Evolutionary conservation across 2,888 invertebrate species (phyloP).

Genomic region (Limulus polyphemus): DNA sequence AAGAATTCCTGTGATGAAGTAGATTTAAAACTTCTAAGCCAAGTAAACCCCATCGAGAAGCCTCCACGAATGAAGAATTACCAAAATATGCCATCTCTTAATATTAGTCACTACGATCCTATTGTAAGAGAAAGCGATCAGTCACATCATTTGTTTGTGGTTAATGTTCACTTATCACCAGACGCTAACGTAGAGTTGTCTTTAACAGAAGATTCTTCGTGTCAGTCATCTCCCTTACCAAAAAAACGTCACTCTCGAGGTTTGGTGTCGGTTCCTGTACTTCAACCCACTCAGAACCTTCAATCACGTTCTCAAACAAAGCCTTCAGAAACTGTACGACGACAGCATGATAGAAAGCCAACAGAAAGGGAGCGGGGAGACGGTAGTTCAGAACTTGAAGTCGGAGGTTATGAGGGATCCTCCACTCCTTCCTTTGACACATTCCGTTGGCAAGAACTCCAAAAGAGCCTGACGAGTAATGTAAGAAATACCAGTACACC

Average conservation of each 20-base stretch:
- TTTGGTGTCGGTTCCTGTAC: conserved; percentile 8
- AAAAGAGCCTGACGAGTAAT: neutral
- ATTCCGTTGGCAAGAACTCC: neutral
- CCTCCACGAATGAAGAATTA: neutral
- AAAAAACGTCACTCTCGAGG: conserved; percentile 3
- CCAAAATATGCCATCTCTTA: conserved; percentile 1
- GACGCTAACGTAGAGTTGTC: conserved; percentile 4
- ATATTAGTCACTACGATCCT: conserved; percentile 16
- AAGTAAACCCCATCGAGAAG: no score
- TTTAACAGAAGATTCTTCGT: no score
- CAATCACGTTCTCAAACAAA: neutral
- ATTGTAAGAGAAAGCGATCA: conserved; percentile 12
- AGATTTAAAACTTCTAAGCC: conserved; percentile 15
- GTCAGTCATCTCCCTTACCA: no score
- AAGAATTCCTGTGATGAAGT: conserved; percentile 9
- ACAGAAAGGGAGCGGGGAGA: conserved; percentile 18
- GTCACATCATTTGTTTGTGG: conserved; percentile 18
- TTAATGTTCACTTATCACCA: conserved; percentile 16
- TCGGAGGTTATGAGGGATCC: conserved; percentile 9
- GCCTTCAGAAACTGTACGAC: neutral
- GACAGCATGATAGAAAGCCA: neutral
- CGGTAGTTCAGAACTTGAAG: conserved; percentile 22
- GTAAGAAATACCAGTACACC: no score
- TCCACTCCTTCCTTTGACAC: neutral
- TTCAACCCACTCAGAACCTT: conserved; percentile 5